Conservation (phyloP, 2,888 invertebrate genomes). For the Drosophila picticornis region DNA sequence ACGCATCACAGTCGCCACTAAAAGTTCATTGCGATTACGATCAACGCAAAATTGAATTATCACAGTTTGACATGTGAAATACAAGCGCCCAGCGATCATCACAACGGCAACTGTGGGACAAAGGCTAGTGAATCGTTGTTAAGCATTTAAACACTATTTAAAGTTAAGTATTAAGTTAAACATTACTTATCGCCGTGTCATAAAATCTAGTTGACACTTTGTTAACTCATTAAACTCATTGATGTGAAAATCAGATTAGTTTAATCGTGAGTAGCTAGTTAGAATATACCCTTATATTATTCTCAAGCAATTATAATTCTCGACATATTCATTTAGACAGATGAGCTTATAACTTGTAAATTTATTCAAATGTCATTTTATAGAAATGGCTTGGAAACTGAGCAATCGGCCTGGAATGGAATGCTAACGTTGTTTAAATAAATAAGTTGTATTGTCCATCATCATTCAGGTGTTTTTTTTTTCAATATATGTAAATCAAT, state of each 20-base stretch:
- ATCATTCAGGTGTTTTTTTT: not conserved
- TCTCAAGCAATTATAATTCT: not conserved
- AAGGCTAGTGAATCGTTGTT: slow-evolving; percentile 39
- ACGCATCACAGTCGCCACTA: slow-evolving; percentile 38
- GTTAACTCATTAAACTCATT: slow-evolving; percentile 19
- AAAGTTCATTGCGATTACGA: slow-evolving; percentile 68
- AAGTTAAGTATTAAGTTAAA: too few species aligned
- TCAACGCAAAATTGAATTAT: slow-evolving; percentile 75
- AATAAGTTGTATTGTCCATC: slow-evolving; percentile 10
- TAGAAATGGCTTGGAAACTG: not conserved
- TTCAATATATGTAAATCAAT: not conserved
- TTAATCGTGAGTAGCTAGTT: not conserved
- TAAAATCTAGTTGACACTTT: slow-evolving; percentile 37
- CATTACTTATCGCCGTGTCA: not conserved
- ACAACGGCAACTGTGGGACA: slow-evolving; percentile 59
- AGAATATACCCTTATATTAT: not conserved
- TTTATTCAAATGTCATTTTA: slow-evolving; percentile 8
- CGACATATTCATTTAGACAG: not conserved
- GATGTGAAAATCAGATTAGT: slow-evolving; percentile 16
- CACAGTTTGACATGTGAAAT: slow-evolving; percentile 78
- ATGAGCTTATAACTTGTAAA: not conserved
- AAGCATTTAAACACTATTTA: not conserved
- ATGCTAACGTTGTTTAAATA: not conserved
- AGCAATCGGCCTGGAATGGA: not conserved
- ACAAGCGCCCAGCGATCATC: slow-evolving; percentile 69